phyloP scores from a whole-genome alignment of 2,888 invertebrate species.

The Protula sp. region DNA sequence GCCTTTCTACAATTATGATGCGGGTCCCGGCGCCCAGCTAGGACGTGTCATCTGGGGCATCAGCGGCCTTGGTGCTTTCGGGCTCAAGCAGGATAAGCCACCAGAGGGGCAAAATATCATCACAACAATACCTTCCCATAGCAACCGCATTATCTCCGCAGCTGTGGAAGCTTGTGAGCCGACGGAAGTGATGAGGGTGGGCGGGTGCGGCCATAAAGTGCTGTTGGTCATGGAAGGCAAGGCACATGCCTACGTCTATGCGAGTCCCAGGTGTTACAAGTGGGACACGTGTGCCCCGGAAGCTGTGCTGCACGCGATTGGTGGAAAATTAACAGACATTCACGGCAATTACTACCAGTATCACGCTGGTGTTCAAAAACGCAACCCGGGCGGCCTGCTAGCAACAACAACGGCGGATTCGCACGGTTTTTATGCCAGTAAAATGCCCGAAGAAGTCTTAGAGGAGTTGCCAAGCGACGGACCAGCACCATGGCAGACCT shows the following conservation, averaged over 20 bases:
- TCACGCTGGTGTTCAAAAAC: conserved; percentile 54
- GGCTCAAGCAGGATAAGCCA: conserved; percentile 47
- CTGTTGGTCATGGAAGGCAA: conserved; percentile 84
- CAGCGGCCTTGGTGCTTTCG: conserved; percentile 62
- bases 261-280: conserved; percentile 90
- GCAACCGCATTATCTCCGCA: conserved; percentile 72
- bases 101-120: conserved; percentile 65
- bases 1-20: conserved; percentile 73
- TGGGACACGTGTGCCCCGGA: conserved; percentile 99
- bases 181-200: conserved; percentile 74
- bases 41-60: conserved; percentile 96
- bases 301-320: conserved; percentile 79
- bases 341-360: conserved; percentile 58
- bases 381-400: conserved; percentile 79
- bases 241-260: conserved; percentile 95
- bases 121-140: conserved; percentile 91
- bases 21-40: conserved; percentile 44
- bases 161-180: conserved; percentile 80
- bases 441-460: conserved; percentile 62
- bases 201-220: conserved; percentile 95
- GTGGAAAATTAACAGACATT: conserved; percentile 86
- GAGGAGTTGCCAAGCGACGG: conserved; percentile 21
- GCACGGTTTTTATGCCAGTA: conserved; percentile 68
- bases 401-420: conserved; percentile 74
- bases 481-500: neutral